Percentiles rank a stretch among this genome's conserved stretches.
These are phyloP conservation scores for Carassius auratus DNA, from an alignment of 2,113 vertebrate genomes.

Conservation along the genomic window DNA sequence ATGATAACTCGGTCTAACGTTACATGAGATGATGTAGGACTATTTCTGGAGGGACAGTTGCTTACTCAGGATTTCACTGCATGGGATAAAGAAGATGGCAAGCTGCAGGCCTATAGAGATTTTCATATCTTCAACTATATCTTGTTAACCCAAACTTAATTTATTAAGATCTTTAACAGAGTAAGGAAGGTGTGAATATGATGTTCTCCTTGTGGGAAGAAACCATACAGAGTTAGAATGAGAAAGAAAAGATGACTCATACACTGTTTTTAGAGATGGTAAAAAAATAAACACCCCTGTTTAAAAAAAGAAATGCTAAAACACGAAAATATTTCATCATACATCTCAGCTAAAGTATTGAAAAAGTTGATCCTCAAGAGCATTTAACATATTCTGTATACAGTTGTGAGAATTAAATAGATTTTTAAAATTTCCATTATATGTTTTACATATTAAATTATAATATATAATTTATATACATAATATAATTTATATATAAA, in stretches of 20 bases:
- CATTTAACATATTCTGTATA: too few relatives aligned
- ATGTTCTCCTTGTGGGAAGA: neutral
- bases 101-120: neutral
- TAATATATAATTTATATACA: too few relatives aligned
- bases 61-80: neutral
- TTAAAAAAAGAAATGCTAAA: constrained; percentile 15
- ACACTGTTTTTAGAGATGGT: neutral
- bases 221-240: neutral
- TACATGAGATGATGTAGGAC: neutral
- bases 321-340: neutral
- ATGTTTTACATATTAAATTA: too few relatives aligned
- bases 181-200: neutral
- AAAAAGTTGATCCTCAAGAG: too few relatives aligned
- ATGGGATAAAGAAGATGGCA: neutral
- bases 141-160: neutral
- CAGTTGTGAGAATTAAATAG: too few relatives aligned
- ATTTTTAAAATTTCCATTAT: too few relatives aligned
- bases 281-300: neutral
- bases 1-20: neutral
- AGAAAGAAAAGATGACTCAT: neutral
- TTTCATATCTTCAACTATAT: neutral
- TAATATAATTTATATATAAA: too few relatives aligned
- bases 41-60: neutral
- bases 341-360: neutral
- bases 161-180: neutral